Base-by-base conservation (phyloP, 2,888 invertebrate genomes). In the Coelogynopora nodosa region DNA sequence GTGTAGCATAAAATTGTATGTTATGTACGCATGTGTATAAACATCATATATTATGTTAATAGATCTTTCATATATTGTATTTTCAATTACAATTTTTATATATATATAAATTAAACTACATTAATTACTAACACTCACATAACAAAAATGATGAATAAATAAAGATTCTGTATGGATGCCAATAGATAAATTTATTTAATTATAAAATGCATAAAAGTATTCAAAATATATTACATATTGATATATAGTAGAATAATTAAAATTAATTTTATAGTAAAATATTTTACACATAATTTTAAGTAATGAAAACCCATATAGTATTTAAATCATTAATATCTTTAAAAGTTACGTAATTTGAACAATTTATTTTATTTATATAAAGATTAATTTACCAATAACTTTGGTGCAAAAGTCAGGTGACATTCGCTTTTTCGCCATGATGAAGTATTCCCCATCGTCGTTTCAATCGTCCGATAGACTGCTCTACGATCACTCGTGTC, bases 401-500 rank as follows among this genome's bases (percentile, higher is more conserved):
- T 49, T 49, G 5, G 49, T 49, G 49, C 49, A 49, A 49, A 49
- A 49, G 49, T 49, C 49, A 18, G 49, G 49, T 49, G 49, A 49
- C 49, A 49, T 49, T 49, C 49, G 49, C 49, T 10, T 49, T n/a
- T 49, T 49, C 49, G 18, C 49, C 49, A 49, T 49, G 49, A 18
- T 49, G 49, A 49, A 49, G 49, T 49, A 82, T 82, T 26, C 82
- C 27, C 30, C 30, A 87, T 10, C 85, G 5, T 5, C 87, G 80
- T 67, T 87, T 87, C 85, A 67, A 86, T 81, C 87, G n/a, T 10
- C 85, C 87, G 31, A 87, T 86, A 49, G 67, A 1, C 28, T 86
- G 85, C 28, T 87, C 87, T 2, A 87, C 82, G 23, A 86, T 28
- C 80, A 87, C 87, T 67, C 87, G 30, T 5, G 87, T 87, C 82